Evolutionary conservation across 2,797 vertebrate species (phyloP).

Genomic region (Gallirallus australis): DNA sequence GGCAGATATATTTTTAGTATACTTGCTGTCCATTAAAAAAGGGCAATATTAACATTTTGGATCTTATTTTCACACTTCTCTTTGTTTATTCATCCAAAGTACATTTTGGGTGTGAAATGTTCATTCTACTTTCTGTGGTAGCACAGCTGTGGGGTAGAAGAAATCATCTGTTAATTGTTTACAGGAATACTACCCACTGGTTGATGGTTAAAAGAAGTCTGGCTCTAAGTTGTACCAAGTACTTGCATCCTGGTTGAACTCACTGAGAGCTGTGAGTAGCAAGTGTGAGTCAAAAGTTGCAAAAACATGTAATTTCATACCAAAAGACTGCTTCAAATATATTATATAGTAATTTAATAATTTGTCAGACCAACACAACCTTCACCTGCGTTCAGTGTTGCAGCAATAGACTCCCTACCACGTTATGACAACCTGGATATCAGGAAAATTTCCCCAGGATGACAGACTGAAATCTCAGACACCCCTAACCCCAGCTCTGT

Average conservation of each 20-base stretch:
- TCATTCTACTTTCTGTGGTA: neutral
- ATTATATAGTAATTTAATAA: neutral
- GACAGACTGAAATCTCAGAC: constrained; percentile 11
- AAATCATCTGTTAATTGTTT: neutral
- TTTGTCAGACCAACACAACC: neutral
- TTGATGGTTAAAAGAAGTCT: neutral
- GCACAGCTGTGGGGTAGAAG: neutral
- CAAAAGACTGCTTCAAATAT: neutral
- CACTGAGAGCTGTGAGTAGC: neutral
- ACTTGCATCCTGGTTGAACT: neutral
- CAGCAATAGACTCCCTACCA: neutral
- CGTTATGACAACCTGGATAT: neutral
- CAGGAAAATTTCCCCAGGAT: neutral
- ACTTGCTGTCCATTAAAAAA: neutral
- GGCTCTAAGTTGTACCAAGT: neutral
- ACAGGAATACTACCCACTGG: neutral
- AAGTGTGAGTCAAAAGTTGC: neutral
- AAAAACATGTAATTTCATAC: neutral
- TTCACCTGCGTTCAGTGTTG: neutral
- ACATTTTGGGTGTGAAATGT: constrained; percentile 1
- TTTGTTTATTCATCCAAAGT: neutral
- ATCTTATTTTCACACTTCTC: neutral
- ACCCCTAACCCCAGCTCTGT: neutral
- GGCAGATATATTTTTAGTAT: neutral
- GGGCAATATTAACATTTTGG: neutral